A percentile compares a stretch with the other conserved stretches of the same genome.
Conservation (phyloP, 2,113 vertebrate species). For the Barnardius zonarius region DNA sequence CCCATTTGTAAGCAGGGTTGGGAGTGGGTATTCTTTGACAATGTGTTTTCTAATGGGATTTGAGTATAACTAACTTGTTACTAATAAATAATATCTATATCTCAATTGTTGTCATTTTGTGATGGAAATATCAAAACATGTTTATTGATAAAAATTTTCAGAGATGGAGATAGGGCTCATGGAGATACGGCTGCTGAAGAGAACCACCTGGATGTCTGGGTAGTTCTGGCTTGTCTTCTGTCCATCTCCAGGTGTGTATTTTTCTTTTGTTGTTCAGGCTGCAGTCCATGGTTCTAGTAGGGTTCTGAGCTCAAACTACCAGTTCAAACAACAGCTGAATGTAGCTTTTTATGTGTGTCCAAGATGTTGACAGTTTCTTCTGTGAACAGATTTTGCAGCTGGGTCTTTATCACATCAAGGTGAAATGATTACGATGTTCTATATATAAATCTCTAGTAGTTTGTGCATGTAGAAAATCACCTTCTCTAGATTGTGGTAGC, state of each 20-base stretch:
- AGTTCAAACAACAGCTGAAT: neutral
- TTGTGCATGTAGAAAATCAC: neutral
- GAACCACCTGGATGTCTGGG: neutral
- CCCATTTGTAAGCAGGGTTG: neutral
- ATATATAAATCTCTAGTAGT: neutral
- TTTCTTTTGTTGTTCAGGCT: neutral
- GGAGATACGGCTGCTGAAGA: neutral
- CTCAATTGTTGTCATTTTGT: neutral
- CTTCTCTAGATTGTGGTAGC: neutral
- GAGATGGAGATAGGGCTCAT: neutral
- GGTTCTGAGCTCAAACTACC: neutral
- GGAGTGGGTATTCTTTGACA: neutral
- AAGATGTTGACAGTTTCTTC: neutral
- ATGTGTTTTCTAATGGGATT: neutral
- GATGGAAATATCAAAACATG: neutral
- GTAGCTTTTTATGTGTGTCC: neutral
- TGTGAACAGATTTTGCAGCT: constrained; percentile 1
- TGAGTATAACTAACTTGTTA: neutral
- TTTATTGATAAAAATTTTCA: neutral
- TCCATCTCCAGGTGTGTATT: neutral
- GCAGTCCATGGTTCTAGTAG: neutral
- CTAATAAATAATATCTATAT: neutral
- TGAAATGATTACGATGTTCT: neutral
- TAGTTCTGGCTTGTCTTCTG: neutral
- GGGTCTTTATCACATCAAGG: neutral